Conservation (phyloP, 92 coral and sea anemone genomes). For the Porites lobata region DNA sequence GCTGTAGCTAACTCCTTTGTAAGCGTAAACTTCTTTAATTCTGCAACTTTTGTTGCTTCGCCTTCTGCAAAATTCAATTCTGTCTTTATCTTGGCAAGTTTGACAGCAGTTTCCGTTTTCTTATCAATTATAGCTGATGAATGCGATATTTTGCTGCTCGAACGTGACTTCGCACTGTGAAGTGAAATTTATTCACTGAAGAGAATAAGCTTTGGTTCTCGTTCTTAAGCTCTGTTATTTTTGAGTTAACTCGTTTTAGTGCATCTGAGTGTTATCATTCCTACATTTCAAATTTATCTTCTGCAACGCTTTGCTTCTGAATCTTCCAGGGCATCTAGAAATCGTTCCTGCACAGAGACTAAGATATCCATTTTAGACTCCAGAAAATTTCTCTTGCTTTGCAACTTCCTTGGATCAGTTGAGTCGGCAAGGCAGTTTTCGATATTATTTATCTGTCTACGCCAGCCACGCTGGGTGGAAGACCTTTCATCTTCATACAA, state of each 20-base stretch:
- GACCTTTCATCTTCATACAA: constrained; percentile 35
- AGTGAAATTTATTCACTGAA: background rate
- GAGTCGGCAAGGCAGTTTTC: constrained; percentile 32
- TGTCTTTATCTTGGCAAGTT: constrained; percentile 11
- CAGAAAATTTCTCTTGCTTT: constrained; percentile 22
- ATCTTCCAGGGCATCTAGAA: constrained; percentile 3
- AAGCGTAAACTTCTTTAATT: constrained; percentile 12
- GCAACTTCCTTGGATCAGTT: constrained; percentile 8
- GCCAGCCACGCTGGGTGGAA: constrained; percentile 24
- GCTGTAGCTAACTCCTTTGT: constrained; percentile 13
- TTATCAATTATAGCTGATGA: constrained; percentile 19
- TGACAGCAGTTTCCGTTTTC: constrained; percentile 20
- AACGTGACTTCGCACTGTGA: constrained; percentile 19
- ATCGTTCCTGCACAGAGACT: constrained; percentile 18
- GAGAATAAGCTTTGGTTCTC: background rate
- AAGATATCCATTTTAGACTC: constrained; percentile 34
- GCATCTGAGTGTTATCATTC: constrained; percentile 20
- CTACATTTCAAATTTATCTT: constrained; percentile 1
- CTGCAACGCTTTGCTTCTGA: constrained; percentile 20
- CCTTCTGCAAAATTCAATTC: constrained; percentile 10
- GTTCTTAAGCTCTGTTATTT: background rate
- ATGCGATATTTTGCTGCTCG: constrained; percentile 4
- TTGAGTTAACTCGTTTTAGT: background rate
- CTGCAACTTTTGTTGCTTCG: constrained; percentile 8
- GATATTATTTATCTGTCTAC: constrained; percentile 11